Conservation (phyloP, 2,113 vertebrate genomes). For the Polyodon spathula region DNA sequence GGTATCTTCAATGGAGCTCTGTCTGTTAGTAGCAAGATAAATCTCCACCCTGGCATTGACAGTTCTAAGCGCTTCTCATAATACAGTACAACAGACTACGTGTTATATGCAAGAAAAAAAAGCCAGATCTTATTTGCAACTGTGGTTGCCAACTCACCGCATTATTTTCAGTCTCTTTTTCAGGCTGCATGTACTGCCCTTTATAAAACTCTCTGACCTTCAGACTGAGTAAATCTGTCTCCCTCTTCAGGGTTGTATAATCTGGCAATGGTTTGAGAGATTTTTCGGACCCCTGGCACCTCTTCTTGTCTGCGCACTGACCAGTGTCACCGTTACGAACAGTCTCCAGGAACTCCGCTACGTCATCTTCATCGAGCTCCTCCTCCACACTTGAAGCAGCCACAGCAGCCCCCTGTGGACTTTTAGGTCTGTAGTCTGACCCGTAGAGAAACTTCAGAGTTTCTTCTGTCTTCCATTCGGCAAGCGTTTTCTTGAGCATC, state of each 20-base stretch:
- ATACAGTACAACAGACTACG: too few species aligned
- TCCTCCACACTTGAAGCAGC: constrained; percentile 26
- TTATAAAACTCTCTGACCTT: constrained; percentile 78
- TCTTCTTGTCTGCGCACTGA: neutral
- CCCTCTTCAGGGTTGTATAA: constrained; percentile 59
- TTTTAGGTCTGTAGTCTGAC: constrained; percentile 29
- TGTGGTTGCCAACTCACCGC: constrained; percentile 3
- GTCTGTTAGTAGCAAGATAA: too few species aligned
- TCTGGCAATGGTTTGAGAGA: constrained; percentile 54
- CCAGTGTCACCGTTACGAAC: constrained; percentile 14
- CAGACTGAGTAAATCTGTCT: constrained; percentile 58
- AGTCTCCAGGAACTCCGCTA: constrained; percentile 23
- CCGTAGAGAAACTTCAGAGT: constrained; percentile 74
- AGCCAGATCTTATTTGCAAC: too few species aligned
- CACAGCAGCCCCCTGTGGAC: constrained; percentile 23
- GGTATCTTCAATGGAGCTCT: too few species aligned
- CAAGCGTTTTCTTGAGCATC: constrained; percentile 61
- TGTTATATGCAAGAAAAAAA: too few species aligned
- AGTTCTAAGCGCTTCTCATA: too few species aligned
- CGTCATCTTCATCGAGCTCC: constrained; percentile 60
- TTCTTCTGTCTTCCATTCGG: constrained; percentile 79
- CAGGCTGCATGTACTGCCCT: constrained; percentile 53
- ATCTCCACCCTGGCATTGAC: too few species aligned
- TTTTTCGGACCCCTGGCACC: constrained; percentile 30
- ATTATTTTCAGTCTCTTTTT: neutral